Conservation (phyloP, 2,888 invertebrate genomes). For the Aleiodes testaceus region DNA sequence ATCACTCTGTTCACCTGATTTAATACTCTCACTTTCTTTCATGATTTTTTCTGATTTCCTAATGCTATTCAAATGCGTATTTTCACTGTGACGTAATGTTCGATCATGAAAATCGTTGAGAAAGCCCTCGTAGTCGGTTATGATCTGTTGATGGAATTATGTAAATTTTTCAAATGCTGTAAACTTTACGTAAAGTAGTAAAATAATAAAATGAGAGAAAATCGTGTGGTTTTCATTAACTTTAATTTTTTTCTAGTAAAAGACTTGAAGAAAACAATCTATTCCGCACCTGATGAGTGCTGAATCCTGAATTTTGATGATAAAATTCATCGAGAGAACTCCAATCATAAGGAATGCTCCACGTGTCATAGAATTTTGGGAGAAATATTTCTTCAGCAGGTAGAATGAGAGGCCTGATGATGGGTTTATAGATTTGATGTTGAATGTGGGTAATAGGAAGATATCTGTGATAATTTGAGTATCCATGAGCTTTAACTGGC, state of each 20-base stretch:
- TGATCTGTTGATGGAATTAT: slow-evolving; percentile 52
- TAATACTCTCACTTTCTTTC: slow-evolving; percentile 9
- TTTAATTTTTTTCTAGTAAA: too few species aligned
- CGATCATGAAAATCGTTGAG: slow-evolving; percentile 58
- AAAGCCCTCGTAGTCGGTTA: slow-evolving; percentile 62
- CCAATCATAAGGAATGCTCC: slow-evolving; percentile 61
- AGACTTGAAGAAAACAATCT: too few species aligned
- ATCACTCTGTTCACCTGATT: slow-evolving; percentile 2
- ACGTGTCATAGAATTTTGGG: slow-evolving; percentile 50
- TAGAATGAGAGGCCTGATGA: slow-evolving; percentile 58
- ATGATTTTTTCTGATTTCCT: slow-evolving; percentile 29
- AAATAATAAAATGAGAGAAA: too few species aligned
- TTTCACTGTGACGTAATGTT: slow-evolving; percentile 52
- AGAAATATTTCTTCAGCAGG: slow-evolving; percentile 51
- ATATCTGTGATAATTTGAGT: slow-evolving; percentile 52
- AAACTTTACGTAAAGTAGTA: too few species aligned
- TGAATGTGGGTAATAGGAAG: slow-evolving; percentile 37
- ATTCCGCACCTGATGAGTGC: slow-evolving; percentile 58
- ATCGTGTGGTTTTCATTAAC: too few species aligned
- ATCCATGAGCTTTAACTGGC: slow-evolving; percentile 54
- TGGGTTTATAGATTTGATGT: slow-evolving; percentile 56
- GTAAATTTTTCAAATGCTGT: too few species aligned
- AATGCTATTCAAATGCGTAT: slow-evolving; percentile 1
- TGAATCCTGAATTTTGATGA: neutral
- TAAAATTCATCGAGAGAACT: slow-evolving; percentile 53